phyloP scores from a whole-genome alignment of 2,888 invertebrate species.

The Orthonevra nobilis region DNA sequence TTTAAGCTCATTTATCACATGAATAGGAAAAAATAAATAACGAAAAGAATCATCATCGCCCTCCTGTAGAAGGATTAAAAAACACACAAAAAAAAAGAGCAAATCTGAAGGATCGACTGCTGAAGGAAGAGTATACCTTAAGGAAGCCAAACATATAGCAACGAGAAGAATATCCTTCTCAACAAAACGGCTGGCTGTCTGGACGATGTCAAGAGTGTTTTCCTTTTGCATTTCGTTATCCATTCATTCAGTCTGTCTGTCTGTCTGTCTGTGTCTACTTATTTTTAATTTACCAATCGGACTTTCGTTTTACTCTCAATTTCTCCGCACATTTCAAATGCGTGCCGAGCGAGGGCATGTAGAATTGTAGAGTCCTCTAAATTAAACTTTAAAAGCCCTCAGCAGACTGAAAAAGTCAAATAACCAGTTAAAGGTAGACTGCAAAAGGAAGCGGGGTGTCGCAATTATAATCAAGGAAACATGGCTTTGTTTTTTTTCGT shows the following conservation, averaged over 20 bases:
- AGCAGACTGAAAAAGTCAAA: conserved; percentile 36
- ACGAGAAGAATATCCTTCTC: conserved; percentile 32
- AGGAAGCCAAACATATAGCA: conserved; percentile 60
- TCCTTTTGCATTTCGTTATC: conserved; percentile 1
- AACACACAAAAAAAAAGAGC: not conserved
- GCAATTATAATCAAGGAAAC: conserved; percentile 64
- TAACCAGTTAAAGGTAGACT: conserved; percentile 45
- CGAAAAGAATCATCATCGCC: conserved; percentile 49
- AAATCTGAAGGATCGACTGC: conserved; percentile 46
- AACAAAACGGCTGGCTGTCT: conserved; percentile 30
- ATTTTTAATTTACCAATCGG: conserved; percentile 55
- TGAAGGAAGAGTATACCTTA: conserved; percentile 25
- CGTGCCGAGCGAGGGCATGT: conserved; percentile 2
- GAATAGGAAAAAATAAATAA: conserved; percentile 60
- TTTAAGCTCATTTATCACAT: conserved; percentile 59
- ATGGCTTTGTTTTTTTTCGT: conserved; percentile 16
- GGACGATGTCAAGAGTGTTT: conserved; percentile 64
- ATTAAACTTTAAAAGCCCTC: conserved; percentile 29
- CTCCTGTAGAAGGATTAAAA: conserved; percentile 42
- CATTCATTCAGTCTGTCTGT: not conserved
- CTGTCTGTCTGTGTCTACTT: conserved; percentile 39
- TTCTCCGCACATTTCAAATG: conserved; percentile 42
- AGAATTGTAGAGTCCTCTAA: not conserved
- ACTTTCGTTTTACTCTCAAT: conserved; percentile 55
- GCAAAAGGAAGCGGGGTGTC: conserved; percentile 40